Evolutionary conservation across 2,113 vertebrate species (phyloP), one percentile per base, ranked within the genome.

Genomic region (Nestor notabilis): DNA sequence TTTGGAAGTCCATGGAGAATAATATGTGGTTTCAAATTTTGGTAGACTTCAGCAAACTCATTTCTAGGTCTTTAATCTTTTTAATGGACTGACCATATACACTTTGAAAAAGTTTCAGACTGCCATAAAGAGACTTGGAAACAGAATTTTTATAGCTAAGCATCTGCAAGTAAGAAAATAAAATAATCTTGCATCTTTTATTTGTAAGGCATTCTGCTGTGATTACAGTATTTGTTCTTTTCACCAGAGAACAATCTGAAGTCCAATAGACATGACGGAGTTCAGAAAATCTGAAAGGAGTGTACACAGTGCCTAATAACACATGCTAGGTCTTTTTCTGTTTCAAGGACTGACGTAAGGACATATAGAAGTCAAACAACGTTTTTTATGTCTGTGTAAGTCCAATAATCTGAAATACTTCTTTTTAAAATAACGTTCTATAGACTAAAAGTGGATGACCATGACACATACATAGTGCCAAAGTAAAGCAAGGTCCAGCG

Each of bases 381-480:
- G n/a, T 33, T 69, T 31, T 87, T 9, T 1, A 75, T 52, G 14
- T n/a, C 53, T 10, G 24, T 18, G 7, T 10, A 61, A 94, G 4
- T 17, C 41, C 44, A 74, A 33, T 13, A 49, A 61, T 9, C 28
- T 49, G 37, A 77, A 83, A 41, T 1, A 6, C 8, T 31, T 65
- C 31, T 14, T 53, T 79, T 43, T 5, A 43, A 87, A 89, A 74
- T 0, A 50, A 27, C 0, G 8, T 74, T 69, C 44, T n/a, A 14
- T 28, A 13, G 39, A 12, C 63, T 55, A 44, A 43, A 79, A 53
- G 17, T 3, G 39, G 0, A 33, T 0, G 17, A 46, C 18, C 27
- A 1, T 2, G 70, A 33, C 37, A 47, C 12, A 11, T 0, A 5
- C 8, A 3, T 0, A 16, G 13, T 0, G 12, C 7, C 50, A 50